Conservation (phyloP, 1,140 invertebrate genomes). For the Lordiphosa mommai region DNA sequence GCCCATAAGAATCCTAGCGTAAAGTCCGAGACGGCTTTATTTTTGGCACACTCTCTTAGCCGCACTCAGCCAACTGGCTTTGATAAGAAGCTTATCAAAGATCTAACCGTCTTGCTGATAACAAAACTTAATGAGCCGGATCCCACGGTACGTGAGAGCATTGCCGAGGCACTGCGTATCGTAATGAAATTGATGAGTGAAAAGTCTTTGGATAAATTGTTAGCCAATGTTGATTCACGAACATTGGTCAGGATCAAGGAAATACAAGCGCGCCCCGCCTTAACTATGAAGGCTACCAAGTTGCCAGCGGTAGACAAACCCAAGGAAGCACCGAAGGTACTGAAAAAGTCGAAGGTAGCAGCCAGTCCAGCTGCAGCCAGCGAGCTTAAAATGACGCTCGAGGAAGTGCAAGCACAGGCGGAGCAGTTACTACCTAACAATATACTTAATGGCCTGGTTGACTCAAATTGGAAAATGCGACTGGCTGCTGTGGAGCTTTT, state of each 20-base stretch:
- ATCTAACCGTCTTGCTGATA: conserved; percentile 89
- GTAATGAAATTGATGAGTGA: conserved; percentile 96
- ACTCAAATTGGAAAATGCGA: conserved; percentile 93
- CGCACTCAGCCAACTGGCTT: conserved; percentile 89
- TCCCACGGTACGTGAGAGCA: conserved; percentile 90
- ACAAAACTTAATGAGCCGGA: conserved; percentile 91
- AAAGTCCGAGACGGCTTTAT: conserved; percentile 95
- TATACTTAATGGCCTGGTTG: conserved; percentile 85
- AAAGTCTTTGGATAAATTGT: conserved; percentile 91
- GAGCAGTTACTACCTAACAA: conserved; percentile 83
- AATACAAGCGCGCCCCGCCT: conserved; percentile 83
- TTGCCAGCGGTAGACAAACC: conserved; percentile 76
- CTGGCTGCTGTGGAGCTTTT: conserved; percentile 89
- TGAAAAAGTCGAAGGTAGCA: conserved; percentile 49
- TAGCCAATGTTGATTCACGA: conserved; percentile 92
- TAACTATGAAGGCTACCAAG: conserved; percentile 80
- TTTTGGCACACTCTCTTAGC: conserved; percentile 90
- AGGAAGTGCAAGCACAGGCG: conserved; percentile 87
- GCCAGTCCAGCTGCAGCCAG: conserved; percentile 7
- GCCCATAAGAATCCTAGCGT: conserved; percentile 97
- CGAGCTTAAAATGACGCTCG: conserved; percentile 82
- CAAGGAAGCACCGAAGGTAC: conserved; percentile 71
- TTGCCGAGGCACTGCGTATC: conserved; percentile 94
- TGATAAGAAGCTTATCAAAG: conserved; percentile 96
- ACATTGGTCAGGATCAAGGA: conserved; percentile 98